These are phyloP conservation scores for Cephus runcator DNA, from an alignment of 2,888 invertebrate species.

Conservation along the genomic window DNA sequence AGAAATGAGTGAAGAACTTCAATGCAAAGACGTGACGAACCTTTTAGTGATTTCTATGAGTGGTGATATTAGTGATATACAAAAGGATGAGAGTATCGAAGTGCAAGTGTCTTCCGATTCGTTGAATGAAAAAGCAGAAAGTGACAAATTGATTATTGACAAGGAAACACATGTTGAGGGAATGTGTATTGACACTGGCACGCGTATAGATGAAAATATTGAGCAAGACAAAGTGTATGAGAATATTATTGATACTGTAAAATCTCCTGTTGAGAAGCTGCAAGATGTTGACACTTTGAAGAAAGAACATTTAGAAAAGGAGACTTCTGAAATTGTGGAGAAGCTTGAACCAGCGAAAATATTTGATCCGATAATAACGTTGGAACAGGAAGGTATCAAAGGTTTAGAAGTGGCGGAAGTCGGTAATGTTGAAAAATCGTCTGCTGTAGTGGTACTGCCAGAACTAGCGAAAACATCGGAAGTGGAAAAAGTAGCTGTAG, in stretches of 20 bases:
- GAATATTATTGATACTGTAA: background rate
- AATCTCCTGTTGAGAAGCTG: constrained; percentile 8
- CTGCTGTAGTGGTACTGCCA: background rate
- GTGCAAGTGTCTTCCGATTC: background rate
- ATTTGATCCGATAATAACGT: background rate
- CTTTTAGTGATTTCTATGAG: background rate
- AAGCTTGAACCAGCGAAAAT: background rate
- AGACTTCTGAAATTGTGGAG: background rate
- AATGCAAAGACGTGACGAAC: constrained; percentile 1
- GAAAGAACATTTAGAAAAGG: background rate
- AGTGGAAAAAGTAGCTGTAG: background rate
- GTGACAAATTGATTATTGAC: background rate
- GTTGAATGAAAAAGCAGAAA: background rate
- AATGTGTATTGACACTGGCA: background rate
- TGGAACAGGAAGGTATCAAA: background rate
- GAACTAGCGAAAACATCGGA: background rate
- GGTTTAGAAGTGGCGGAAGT: background rate
- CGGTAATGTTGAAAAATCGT: background rate
- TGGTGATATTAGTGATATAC: constrained; percentile 6
- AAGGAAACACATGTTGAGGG: background rate
- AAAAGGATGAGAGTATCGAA: background rate
- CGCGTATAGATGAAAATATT: background rate
- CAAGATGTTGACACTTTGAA: constrained; percentile 4
- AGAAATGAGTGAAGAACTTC: constrained; percentile 2
- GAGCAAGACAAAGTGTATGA: background rate